Base-by-base conservation (phyloP, 2,888 invertebrate species). In the Stegana nigrithorax region DNA sequence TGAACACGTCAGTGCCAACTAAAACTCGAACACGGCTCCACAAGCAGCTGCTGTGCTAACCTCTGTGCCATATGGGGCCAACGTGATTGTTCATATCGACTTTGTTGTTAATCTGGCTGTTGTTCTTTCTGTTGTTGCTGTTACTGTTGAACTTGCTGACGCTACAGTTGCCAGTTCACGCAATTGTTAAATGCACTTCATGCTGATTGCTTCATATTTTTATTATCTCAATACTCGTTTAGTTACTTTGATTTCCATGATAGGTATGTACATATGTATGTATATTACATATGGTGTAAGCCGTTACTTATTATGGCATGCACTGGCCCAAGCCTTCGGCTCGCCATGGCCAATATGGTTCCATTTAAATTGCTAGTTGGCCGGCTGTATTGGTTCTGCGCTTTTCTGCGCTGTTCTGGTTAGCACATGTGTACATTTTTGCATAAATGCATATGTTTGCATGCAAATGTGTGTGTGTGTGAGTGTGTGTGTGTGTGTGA, bases 41-140 rank as follows among this genome's bases (percentile, higher is more conserved):
- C 44, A 17, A 44, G 23, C 10, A 23, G n/a, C 47, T 7, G 47
- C 47, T 47, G 42, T 42, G 25, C 21, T 47, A 55, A 55, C 17
- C 21, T 55, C n/a, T 32, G 21, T 19, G 53, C 53, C 53, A 55
- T 12, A 32, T 55, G 53, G 32, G n/a, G n/a, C n/a, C 29, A 4
- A 29, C 29, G 53, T 55, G 21, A 19, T 21, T 7, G 21, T 17
- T 55, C 17, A 32, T n/a, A 36, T 53, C 32, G 53, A 32, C 53
- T 29, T 29, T 19, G 53, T 17, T 29, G 45, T 23, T n/a, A n/a
- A n/a, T 23, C 44, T 44, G 44, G 25, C 25, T 47, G 7, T 27
- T 26, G 12, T 27, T 50, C 10, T 50, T 26, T n/a, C 21, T 8
- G 10, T 23, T 4, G 5, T 6, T 42, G 12, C 14, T 42, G 12